Conservation (phyloP, 92 coral and sea anemone species). For the Paramuricea clavata region DNA sequence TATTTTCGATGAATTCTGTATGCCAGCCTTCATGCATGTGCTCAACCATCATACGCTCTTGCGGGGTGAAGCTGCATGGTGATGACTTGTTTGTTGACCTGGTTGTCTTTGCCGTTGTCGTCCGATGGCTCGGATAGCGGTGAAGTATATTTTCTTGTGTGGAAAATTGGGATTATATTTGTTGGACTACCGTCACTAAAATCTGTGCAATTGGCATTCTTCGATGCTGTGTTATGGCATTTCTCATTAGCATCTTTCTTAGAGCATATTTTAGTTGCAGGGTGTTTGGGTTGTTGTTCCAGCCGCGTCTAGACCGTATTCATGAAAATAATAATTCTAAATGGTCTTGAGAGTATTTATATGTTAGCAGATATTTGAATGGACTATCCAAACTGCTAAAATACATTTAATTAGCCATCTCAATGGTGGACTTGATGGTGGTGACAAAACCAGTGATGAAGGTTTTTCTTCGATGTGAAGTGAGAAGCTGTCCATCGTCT, state of each 20-base stretch:
- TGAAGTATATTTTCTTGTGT: neutral
- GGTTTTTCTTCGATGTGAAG: constrained; percentile 6
- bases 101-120: too few relatives aligned
- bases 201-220: constrained; percentile 19
- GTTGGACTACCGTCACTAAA: neutral
- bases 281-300: constrained; percentile 1
- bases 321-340: neutral
- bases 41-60: neutral
- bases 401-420: neutral
- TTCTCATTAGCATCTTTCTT: constrained; percentile 4
- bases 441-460: constrained; percentile 15
- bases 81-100: neutral
- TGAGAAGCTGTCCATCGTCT: neutral
- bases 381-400: neutral
- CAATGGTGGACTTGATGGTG: too few relatives aligned
- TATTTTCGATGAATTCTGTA: neutral
- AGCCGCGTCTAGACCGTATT: neutral
- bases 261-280: constrained; percentile 16
- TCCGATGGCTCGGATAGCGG: neutral
- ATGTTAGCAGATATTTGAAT: constrained; percentile 10
- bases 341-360: constrained; percentile 1
- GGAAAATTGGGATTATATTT: neutral
- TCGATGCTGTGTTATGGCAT: constrained; percentile 1
- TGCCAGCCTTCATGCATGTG: neutral
- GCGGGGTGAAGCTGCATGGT: neutral